These are phyloP conservation scores for Menidia menidia DNA, from an alignment of 2,797 vertebrate species.

Conservation along the genomic window DNA sequence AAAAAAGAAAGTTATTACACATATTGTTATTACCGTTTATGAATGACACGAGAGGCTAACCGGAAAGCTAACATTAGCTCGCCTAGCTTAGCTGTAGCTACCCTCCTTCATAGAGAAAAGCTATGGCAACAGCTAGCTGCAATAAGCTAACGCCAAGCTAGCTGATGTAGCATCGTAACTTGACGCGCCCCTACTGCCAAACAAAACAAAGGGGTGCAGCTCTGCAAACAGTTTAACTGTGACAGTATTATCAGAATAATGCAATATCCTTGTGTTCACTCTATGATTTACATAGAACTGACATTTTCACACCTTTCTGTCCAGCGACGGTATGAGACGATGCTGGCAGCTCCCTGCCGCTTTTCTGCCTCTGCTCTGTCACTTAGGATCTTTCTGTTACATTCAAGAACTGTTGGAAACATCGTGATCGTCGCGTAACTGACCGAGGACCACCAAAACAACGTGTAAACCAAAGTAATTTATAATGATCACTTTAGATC, in stretches of 20 bases:
- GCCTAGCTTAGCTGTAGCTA: conserved; percentile 48
- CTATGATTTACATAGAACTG: not conserved
- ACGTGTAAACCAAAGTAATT: not conserved
- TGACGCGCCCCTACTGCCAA: conserved; percentile 16
- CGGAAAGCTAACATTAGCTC: conserved; percentile 71
- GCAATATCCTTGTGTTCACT: not conserved
- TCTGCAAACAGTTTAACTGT: conserved; percentile 6
- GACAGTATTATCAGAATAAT: conserved; percentile 23
- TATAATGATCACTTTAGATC: not conserved
- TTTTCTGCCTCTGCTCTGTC: conserved; percentile 62
- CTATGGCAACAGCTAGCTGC: conserved; percentile 52
- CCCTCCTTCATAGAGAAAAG: conserved; percentile 18
- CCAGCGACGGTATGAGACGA: conserved; percentile 61
- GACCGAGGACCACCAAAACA: conserved; percentile 5
- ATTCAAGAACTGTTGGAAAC: conserved; percentile 57
- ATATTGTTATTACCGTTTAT: conserved; percentile 9
- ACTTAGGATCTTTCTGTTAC: conserved; percentile 41
- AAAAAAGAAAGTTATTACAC: not conserved
- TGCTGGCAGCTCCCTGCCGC: conserved; percentile 66
- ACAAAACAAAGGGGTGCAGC: conserved; percentile 8
- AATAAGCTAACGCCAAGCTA: conserved; percentile 55
- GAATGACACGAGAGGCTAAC: conserved; percentile 56
- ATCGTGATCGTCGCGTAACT: not conserved
- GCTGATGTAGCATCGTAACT: conserved; percentile 56
- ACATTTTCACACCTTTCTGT: conserved; percentile 67